Base-by-base conservation (phyloP, 2,888 invertebrate genomes). In the Syrphus vitripennis region DNA sequence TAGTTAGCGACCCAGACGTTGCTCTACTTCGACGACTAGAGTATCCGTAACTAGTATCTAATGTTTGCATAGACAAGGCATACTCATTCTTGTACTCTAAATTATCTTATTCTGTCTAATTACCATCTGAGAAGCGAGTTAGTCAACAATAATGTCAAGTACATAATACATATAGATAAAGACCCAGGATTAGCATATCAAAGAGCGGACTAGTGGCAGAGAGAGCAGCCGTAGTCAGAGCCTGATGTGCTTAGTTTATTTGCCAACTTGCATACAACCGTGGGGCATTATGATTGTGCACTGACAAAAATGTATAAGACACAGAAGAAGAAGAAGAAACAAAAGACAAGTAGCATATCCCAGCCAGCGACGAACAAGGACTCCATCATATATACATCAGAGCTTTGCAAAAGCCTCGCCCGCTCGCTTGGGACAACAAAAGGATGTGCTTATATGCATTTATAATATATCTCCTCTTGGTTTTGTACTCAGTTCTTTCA, bases 141-240 rank as follows among this genome's bases (percentile, higher is more conserved):
- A 86, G 86, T 86, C 86, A 86, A 86, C 86, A 86, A 86, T 86
- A 77, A 86, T 86, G 86, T 86, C 86, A 86, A 86, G 86, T 70
- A 78, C 86, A 74, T 77, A 59, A 59, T 21, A 37, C 21, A 74
- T 72, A 74, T 78, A 82, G 82, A 74, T 82, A 86, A 86, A 77
- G 82, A 77, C 82, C 67, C 82, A 70, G 86, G 86, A 86, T 86
- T 86, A 86, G 78, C 86, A 86, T 86, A 72, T 86, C 86, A 86
- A 86, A 86, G 67, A 67, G 86, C 86, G 86, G 77, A 82, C 86
- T 82, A 82, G 82, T 65, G 77, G n/a, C 31, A 48, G 19, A 45
- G 76, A 75, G 65, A 45, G 59, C 61, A 19, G 31, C 14, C 53
- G 29, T 19, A 42, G 45, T 50, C 29, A n/a, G 29, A 26, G 75